Evolutionary conservation across 2,113 vertebrate genomes (phyloP).

Genomic region (Clarias magur): DNA sequence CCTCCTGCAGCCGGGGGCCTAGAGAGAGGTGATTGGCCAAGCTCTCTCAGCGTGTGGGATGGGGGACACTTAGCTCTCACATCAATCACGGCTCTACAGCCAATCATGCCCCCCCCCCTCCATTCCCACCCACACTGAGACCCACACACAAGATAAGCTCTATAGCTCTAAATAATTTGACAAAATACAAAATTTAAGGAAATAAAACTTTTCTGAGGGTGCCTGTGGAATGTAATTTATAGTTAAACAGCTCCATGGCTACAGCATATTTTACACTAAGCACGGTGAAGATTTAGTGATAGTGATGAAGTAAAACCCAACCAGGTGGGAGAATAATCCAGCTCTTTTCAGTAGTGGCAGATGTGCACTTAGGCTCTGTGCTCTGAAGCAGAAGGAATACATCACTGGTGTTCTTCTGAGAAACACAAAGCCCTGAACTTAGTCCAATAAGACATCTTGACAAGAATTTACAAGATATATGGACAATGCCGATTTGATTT

Average conservation of each 20-base stretch:
- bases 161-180: neutral
- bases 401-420: conserved; percentile 29
- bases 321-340: conserved; percentile 37
- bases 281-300: neutral
- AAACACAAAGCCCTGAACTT: conserved; percentile 19
- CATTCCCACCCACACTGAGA: too few species aligned
- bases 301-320: conserved; percentile 10
- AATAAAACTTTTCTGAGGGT: neutral
- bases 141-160: too few species aligned
- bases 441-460: conserved; percentile 26
- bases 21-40: too few species aligned
- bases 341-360: conserved; percentile 40
- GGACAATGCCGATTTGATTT: conserved; percentile 24
- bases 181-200: neutral
- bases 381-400: conserved; percentile 9
- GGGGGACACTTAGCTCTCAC: too few species aligned
- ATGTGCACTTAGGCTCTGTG: conserved; percentile 45
- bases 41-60: too few species aligned
- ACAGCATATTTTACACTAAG: neutral
- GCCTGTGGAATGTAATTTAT: neutral
- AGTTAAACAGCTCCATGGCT: neutral
- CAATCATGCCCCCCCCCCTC: too few species aligned
- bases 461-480: conserved; percentile 19
- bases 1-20: too few species aligned
- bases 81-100: too few species aligned